Base-by-base conservation (phyloP, 2,113 vertebrate genomes). In the Columbina picui region DNA sequence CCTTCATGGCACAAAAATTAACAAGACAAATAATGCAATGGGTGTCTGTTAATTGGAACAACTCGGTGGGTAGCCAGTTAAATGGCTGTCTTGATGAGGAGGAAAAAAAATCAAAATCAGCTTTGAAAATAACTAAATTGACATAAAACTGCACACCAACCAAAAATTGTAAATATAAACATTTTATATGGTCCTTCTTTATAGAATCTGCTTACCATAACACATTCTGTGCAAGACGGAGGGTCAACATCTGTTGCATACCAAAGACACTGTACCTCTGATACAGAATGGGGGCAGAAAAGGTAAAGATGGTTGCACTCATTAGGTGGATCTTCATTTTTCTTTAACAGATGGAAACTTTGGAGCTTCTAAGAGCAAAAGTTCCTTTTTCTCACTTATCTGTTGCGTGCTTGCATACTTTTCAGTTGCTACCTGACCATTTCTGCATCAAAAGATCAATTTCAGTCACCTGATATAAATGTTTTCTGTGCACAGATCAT, bases 1-100 rank as follows among this genome's bases (percentile, higher is more conserved):
- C 69, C 53, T 91, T 92, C 81, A 47, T 7, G 4, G 70, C 7
- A 82, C 57, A 95, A 93, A 85, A 94, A 93, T 90, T 96, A 92
- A 59, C 36, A 96, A 94, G 95, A 96, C 26, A 94, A 95, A 94
- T 94, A 92, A 94, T 87, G 22, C 47, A 67, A 27, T 34, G 41
- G 70, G 23, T 77, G 22, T 49, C 65, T 74, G 77, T 85, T 96
- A 96, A 96, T 93, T 96, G 91, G 89, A 93, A 74, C 53, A 87
- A 39, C 92, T 87, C 86, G 0, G 74, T 94, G 32, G 95, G 96
- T 84, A 89, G 80, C 86, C 85, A 78, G 55, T 74, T 92, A 96
- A 97, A 89, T 53, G 39, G 27, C 53, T 87, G 6, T 10, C 49
- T 86, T 84, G 78, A 87, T 87, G 55, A 94, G 55, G 63, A 80